These are phyloP conservation scores for Erinaceus europaeus DNA, from an alignment of 2,113 vertebrate species.

Conservation along the genomic window DNA sequence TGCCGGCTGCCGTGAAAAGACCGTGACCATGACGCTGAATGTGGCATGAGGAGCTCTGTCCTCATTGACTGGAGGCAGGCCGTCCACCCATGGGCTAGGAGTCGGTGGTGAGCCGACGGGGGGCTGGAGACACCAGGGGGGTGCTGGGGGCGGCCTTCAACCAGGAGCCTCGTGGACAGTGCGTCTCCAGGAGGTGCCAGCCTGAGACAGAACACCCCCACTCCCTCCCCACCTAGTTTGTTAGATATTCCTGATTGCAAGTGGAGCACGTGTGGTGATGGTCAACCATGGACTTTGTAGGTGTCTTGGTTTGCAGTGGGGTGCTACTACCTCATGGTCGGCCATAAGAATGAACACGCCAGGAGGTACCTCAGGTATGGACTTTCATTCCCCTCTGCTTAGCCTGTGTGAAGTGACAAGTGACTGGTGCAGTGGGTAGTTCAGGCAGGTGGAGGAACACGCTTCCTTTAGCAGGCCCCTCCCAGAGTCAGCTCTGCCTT, in stretches of 20 bases:
- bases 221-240: neutral
- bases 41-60: too few species aligned
- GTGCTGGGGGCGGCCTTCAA: neutral
- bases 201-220: neutral
- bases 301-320: slow-evolving; percentile 99
- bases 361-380: slow-evolving; percentile 95
- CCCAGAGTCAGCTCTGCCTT: neutral
- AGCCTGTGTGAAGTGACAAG: neutral
- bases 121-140: neutral
- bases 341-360: slow-evolving; percentile 97
- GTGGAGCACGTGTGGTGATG: neutral
- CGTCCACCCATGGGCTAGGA: too few species aligned
- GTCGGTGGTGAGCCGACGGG: neutral
- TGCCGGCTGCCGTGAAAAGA: too few species aligned
- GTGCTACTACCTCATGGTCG: slow-evolving; percentile 99
- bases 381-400: neutral
- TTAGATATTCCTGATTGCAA: neutral
- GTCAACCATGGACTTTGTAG: slow-evolving; percentile 75
- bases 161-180: too few species aligned
- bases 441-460: neutral
- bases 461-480: neutral
- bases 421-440: neutral
- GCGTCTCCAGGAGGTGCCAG: too few species aligned
- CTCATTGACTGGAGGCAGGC: too few species aligned
- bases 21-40: too few species aligned